Evolutionary conservation across 2,888 invertebrate species (phyloP), one percentile per base, ranked within the genome.

Genomic region (Fragum fragum): DNA sequence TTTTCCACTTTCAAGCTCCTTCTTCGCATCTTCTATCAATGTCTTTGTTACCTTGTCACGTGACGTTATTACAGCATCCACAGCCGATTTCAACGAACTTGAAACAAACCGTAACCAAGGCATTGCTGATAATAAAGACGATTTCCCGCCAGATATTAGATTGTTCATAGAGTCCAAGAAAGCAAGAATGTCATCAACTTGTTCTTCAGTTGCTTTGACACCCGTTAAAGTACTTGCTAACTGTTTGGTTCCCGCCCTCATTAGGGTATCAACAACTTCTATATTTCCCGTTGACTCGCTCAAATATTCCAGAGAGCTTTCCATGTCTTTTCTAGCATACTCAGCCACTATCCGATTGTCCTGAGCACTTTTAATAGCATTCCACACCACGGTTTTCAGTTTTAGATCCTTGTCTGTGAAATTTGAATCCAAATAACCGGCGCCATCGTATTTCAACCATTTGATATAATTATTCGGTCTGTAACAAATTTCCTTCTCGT

Each of bases 401-500:
- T 18, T 26, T 5, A 66, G 23, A 18, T 66, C 66, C n/a, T 39
- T 39, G 18, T 66, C 66, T 6, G 42, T 18, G 23, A 66, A 66
- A 42, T 66, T 66, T 0, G 66, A 66, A 42, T 66, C 66, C 42
- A 66, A n/a, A 26, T 66, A 66, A 21, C 66, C 66, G 42, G 36
- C 36, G n/a, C 66, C 66, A 23, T 66, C 42, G 18, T 66, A 42
- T 66, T 66, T 66, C 26, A 66, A 39, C 21, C n/a, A n/a, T 23
- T 66, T 66, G 18, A 66, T 42, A 11, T n/a, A 66, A 23, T 23
- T 42, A 26, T 66, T n/a, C 6, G 66, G 66, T 5, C 66, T 21
- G 26, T 66, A 42, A 66, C 66, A 66, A 1, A 66, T 21, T 26
- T 39, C 42, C 42, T 23, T 32, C n/a, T 42, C 18, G n/a, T 14